Conservation (phyloP, 2,888 invertebrate species). For the Amblyteles armatorius region DNA sequence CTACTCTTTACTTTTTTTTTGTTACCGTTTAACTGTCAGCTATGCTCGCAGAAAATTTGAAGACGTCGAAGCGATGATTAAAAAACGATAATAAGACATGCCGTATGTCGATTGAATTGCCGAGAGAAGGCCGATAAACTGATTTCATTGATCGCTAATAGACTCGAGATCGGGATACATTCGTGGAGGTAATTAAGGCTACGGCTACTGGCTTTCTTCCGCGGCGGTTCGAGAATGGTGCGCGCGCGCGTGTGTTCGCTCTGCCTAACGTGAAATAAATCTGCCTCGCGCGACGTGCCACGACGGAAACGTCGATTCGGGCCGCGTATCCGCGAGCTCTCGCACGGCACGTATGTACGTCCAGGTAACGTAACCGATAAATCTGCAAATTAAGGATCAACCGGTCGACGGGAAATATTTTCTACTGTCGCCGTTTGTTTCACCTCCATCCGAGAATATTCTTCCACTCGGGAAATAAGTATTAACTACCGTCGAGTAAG, state of each 20-base stretch:
- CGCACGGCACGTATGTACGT: not conserved
- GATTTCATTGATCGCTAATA: conserved; percentile 50
- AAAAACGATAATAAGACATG: too few species aligned
- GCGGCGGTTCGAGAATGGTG: conserved; percentile 22
- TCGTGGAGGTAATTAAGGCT: conserved; percentile 62
- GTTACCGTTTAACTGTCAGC: too few species aligned
- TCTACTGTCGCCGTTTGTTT: too few species aligned
- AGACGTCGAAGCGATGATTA: too few species aligned
- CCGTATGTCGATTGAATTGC: too few species aligned
- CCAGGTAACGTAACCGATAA: conserved; percentile 52
- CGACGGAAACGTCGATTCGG: conserved; percentile 66
- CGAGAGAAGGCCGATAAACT: conserved; percentile 1
- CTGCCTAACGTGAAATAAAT: conserved; percentile 61
- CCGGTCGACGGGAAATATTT: conserved; percentile 26
- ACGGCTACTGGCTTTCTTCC: conserved; percentile 28
- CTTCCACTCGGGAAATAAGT: conserved; percentile 25
- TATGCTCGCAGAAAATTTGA: too few species aligned
- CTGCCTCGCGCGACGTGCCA: conserved; percentile 58
- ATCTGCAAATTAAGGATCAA: conserved; percentile 41
- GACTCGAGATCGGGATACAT: conserved; percentile 25
- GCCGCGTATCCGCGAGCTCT: conserved; percentile 35
- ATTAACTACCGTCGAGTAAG: not conserved
- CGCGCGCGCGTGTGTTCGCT: conserved; percentile 24
- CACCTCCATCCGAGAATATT: conserved; percentile 20
- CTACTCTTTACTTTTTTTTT: not conserved